Evolutionary conservation across 1,140 invertebrate genomes (phyloP).

Genomic region (Idris sp.): DNA sequence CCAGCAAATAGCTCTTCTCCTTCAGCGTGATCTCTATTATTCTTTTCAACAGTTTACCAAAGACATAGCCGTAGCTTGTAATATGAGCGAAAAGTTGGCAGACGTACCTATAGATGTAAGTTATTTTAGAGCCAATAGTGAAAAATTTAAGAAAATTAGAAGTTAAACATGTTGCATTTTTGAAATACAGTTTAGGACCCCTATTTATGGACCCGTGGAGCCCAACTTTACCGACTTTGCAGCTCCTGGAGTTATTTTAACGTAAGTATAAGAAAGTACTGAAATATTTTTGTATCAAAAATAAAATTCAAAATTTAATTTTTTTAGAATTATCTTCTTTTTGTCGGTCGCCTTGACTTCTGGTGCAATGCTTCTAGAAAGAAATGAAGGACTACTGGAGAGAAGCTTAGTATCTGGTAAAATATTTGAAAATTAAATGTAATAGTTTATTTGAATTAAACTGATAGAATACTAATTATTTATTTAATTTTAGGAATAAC

Average conservation of each 20-base stretch:
- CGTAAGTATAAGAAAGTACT: slow-evolving; percentile 84
- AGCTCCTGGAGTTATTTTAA: slow-evolving; percentile 94
- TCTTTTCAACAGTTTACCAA: slow-evolving; percentile 87
- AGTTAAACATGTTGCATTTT: slow-evolving; percentile 26
- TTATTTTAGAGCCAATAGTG: too few relatives aligned
- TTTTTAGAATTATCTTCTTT: slow-evolving; percentile 93
- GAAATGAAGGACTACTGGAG: slow-evolving; percentile 93
- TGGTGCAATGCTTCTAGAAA: slow-evolving; percentile 92
- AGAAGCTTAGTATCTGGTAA: slow-evolving; percentile 89
- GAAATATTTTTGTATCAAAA: slow-evolving; percentile 9
- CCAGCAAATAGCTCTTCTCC: slow-evolving; percentile 92
- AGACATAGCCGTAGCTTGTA: slow-evolving; percentile 82
- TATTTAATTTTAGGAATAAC: slow-evolving; percentile 70
- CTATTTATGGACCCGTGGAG: slow-evolving; percentile 89
- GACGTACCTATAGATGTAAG: slow-evolving; percentile 84
- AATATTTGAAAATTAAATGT: too few relatives aligned
- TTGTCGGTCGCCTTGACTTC: slow-evolving; percentile 95
- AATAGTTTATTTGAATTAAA: too few relatives aligned
- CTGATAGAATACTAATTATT: too few relatives aligned
- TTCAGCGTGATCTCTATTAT: slow-evolving; percentile 86
- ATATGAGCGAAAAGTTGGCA: slow-evolving; percentile 84
- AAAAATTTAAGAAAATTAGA: too few relatives aligned
- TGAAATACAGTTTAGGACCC: slow-evolving; percentile 84
- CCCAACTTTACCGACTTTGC: slow-evolving; percentile 97
- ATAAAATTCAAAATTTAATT: slow-evolving; percentile 9